phyloP scores from a whole-genome alignment of 2,888 invertebrate species.

The Elmis aenea region DNA sequence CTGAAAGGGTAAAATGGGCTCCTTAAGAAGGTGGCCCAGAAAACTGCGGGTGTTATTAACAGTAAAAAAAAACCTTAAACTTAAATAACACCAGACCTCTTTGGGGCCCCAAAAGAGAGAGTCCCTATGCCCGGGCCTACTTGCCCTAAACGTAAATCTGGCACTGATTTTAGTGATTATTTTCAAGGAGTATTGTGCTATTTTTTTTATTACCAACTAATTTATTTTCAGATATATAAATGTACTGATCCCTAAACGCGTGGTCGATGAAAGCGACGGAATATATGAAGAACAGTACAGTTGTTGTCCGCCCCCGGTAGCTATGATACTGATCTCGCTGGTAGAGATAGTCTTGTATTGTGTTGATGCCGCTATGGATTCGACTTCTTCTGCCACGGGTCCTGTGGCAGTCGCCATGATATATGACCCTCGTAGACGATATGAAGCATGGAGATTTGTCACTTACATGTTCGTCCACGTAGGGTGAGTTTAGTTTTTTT shows the following conservation, averaged over 20 bases:
- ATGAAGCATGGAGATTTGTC: conserved; percentile 87
- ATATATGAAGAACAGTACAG: conserved; percentile 66
- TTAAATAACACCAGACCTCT: too few relatives aligned
- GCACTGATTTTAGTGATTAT: too few relatives aligned
- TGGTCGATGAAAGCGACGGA: conserved; percentile 12
- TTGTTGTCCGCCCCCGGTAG: conserved; percentile 86
- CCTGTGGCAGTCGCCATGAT: conserved; percentile 78
- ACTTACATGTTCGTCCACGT: conserved; percentile 96
- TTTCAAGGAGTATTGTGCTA: too few relatives aligned
- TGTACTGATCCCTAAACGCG: conserved; percentile 19
- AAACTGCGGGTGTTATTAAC: too few relatives aligned
- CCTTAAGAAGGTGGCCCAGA: too few relatives aligned
- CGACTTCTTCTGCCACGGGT: conserved; percentile 50
- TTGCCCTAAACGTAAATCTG: too few relatives aligned
- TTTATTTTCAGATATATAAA: conserved; percentile 25
- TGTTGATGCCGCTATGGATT: conserved; percentile 34
- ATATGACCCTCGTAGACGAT: conserved; percentile 78
- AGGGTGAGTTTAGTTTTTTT: conserved; percentile 66
- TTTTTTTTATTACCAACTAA: too few relatives aligned
- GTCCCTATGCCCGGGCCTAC: too few relatives aligned
- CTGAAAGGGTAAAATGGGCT: too few relatives aligned
- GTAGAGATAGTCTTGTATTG: conserved; percentile 75
- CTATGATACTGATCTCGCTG: conserved; percentile 85
- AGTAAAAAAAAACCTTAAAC: too few relatives aligned
- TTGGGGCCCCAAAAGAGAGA: too few relatives aligned